Evolutionary conservation across 2,888 invertebrate genomes (phyloP), one percentile per base, ranked within the genome.

Genomic region (Lasioglossum zephyrum): DNA sequence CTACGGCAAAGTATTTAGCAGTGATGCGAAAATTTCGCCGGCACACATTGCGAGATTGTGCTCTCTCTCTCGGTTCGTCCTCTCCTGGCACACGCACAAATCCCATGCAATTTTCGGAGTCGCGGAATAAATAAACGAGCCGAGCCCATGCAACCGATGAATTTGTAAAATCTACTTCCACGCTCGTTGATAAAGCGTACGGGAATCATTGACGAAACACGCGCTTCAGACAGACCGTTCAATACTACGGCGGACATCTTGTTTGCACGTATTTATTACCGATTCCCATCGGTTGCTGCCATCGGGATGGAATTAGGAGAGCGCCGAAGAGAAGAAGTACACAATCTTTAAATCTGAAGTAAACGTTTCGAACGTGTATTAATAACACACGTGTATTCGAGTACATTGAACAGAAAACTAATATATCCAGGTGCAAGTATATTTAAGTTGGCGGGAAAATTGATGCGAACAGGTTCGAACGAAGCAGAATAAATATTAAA

Each of bases 1-100:
- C 78, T 75, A 79, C 78, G 49, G 73, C 87, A 70, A 87, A 82
- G 75, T 83, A 84, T 87, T 81, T 79, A 80, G 75, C 80, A 44
- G 70, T 70, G 80, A 87, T 60, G 69, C 74, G 75, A 77, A 87
- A 82, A 86, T 87, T 82, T 72, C 53, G 75, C 44, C 75, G 26
- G 41, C 39, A 41, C 57, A 60, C 79, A 70, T 70, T 78, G 73
- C 73, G 72, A 75, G 70, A 85, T 49, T 78, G 31, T 84, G 39
- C 66, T 44, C 66, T 0, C 11, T 9, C 11, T 60, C 26, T n/a
- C 13, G 31, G 31, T 31, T 16, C 63, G 13, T 60, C 60, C 60
- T 60, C 2, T 31, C 16, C 31, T 31, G 63, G 31, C 63, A n/a
- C 49, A 18, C 69, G 36, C 66, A 83, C 77, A 83, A 84, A 84